A percentile compares a stretch with the other conserved stretches of the same genome.
phyloP scores from a whole-genome alignment of 2,888 invertebrate genomes.

The Julus scandinavius region DNA sequence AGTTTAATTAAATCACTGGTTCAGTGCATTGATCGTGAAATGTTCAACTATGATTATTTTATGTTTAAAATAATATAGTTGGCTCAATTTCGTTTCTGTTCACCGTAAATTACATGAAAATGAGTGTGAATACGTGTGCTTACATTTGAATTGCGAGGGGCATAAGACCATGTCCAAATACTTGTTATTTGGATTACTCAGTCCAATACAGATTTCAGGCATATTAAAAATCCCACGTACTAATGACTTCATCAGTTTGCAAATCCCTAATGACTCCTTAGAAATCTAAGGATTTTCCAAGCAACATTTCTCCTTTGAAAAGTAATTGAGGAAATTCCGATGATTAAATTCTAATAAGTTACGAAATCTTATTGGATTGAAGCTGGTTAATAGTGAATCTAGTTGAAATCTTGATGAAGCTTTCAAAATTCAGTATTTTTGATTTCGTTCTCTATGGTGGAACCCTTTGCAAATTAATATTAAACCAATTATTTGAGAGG shows the following conservation, averaged over 20 bases:
- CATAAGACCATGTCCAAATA: neutral
- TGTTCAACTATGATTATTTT: constrained; percentile 9
- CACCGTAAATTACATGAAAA: neutral
- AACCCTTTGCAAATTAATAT: neutral
- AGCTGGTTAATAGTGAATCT: neutral
- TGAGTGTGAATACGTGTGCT: neutral
- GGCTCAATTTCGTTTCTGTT: neutral
- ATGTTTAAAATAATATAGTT: neutral
- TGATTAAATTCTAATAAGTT: neutral
- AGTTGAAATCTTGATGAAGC: neutral
- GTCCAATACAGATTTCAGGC: too few species aligned
- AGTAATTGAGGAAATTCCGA: too few species aligned
- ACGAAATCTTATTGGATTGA: neutral
- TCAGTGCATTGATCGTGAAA: neutral
- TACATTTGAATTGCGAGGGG: neutral
- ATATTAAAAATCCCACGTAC: too few species aligned
- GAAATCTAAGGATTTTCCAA: too few species aligned
- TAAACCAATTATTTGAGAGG: neutral
- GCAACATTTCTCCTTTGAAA: too few species aligned
- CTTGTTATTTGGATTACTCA: neutral
- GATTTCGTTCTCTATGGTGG: neutral
- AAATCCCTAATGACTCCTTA: too few species aligned
- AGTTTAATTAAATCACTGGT: neutral
- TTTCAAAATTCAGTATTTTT: neutral
- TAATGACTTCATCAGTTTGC: too few species aligned